Conservation (phyloP, 2,888 invertebrate species). For the Lobophora halterata region DNA sequence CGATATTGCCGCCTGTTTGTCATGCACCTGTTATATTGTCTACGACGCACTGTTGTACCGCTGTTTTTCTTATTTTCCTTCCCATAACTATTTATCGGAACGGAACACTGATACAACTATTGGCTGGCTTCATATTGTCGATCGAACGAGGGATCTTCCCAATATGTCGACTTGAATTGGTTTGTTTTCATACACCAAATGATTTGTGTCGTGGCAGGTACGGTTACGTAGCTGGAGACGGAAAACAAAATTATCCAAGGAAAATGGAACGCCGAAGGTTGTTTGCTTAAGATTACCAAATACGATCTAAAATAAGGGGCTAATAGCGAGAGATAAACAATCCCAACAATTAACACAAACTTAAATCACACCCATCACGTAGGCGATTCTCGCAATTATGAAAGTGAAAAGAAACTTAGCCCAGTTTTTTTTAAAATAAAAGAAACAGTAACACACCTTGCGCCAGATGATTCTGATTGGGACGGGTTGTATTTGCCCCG, state of each 20-base stretch:
- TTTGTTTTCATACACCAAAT: slow-evolving; percentile 45
- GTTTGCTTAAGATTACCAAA: slow-evolving; percentile 10
- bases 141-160: slow-evolving; percentile 39
- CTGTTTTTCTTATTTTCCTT: slow-evolving; percentile 51
- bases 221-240: slow-evolving; percentile 30
- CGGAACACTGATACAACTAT: slow-evolving; percentile 49
- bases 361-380: too few species aligned
- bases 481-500: slow-evolving; percentile 40
- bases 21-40: slow-evolving; percentile 58
- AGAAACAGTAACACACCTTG: slow-evolving; percentile 2
- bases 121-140: slow-evolving; percentile 51
- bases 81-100: slow-evolving; percentile 49
- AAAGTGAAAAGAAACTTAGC: not conserved
- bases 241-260: slow-evolving; percentile 25
- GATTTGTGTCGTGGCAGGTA: slow-evolving; percentile 37
- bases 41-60: slow-evolving; percentile 46
- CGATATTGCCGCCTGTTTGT: slow-evolving; percentile 69
- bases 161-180: slow-evolving; percentile 44
- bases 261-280: slow-evolving; percentile 8
- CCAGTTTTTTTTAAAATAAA: too few species aligned
- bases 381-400: not conserved
- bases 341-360: too few species aligned
- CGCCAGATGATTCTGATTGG: slow-evolving; percentile 30
- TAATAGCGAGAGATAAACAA: not conserved
- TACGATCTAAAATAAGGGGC: not conserved